Evolutionary conservation across 2,113 vertebrate genomes (phyloP).

Genomic region (Lasiurus borealis): DNA sequence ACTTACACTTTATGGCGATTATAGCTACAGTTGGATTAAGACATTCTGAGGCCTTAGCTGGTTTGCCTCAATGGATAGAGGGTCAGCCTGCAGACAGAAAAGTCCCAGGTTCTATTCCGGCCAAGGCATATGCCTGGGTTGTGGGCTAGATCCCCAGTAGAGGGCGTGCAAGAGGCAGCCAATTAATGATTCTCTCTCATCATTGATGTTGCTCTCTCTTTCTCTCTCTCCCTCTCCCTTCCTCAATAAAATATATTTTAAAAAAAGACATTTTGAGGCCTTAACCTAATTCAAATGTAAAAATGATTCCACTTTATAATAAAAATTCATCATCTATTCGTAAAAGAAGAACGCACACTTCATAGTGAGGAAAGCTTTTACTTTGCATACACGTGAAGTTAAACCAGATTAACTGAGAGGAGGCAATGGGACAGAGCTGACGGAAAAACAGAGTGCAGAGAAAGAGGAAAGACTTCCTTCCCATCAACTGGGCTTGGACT

Average conservation of each 20-base stretch:
- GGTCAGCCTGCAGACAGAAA: too few relatives aligned
- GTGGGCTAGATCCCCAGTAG: too few relatives aligned
- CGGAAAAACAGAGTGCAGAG: not conserved
- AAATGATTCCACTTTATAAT: slow-evolving; percentile 51
- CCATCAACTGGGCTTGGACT: not conserved
- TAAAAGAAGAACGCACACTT: slow-evolving; percentile 24
- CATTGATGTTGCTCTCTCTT: too few relatives aligned
- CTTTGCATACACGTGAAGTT: not conserved
- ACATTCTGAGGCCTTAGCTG: not conserved
- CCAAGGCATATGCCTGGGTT: too few relatives aligned
- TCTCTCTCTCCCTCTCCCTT: too few relatives aligned
- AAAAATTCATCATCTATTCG: slow-evolving; percentile 24
- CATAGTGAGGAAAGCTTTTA: slow-evolving; percentile 15
- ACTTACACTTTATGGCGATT: slow-evolving; percentile 54
- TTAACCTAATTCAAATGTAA: slow-evolving; percentile 53
- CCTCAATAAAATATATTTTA: too few relatives aligned
- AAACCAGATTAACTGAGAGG: not conserved
- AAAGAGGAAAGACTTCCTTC: slow-evolving; percentile 23
- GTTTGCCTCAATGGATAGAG: too few relatives aligned
- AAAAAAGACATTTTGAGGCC: slow-evolving; percentile 15
- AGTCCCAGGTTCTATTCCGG: too few relatives aligned
- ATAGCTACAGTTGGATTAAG: slow-evolving; percentile 43
- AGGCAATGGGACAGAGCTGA: not conserved
- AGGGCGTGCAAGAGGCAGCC: too few relatives aligned
- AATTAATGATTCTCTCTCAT: too few relatives aligned